These are phyloP conservation scores for Bombus waltoni DNA, from an alignment of 1,140 invertebrate genomes.

Conservation along the genomic window DNA sequence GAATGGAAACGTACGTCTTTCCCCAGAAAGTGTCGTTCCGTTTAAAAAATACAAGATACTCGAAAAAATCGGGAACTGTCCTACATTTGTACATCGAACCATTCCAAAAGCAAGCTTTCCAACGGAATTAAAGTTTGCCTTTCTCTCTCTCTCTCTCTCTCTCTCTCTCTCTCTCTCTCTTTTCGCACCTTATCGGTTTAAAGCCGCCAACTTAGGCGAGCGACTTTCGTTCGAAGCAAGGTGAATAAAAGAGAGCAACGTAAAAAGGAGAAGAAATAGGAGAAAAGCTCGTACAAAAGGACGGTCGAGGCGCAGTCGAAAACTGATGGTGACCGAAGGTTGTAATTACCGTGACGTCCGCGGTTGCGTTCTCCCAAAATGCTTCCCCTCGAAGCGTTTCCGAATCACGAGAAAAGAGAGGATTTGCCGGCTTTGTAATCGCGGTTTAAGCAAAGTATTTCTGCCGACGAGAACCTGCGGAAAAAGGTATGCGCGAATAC, in stretches of 20 bases:
- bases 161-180: no score
- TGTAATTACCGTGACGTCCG: constrained; percentile 57
- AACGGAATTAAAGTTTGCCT: background rate
- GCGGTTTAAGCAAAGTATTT: constrained; percentile 61
- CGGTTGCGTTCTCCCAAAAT: constrained; percentile 42
- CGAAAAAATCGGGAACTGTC: background rate
- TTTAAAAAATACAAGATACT: background rate
- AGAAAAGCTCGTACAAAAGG: constrained; percentile 17
- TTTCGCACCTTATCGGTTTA: background rate
- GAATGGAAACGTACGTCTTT: background rate
- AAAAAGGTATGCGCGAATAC: constrained; percentile 33
- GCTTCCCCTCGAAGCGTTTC: constrained; percentile 58
- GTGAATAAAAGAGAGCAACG: background rate
- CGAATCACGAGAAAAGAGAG: constrained; percentile 64
- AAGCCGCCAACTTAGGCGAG: background rate
- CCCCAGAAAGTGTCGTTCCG: background rate
- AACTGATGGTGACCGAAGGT: constrained; percentile 27
- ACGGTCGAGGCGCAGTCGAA: background rate
- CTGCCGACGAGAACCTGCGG: background rate
- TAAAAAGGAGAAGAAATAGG: background rate
- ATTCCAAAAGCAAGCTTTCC: background rate
- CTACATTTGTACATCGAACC: background rate
- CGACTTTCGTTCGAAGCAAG: background rate
- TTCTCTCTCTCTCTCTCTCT: background rate
- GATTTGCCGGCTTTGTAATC: constrained; percentile 66